Conservation (phyloP, 2,113 vertebrate species). For the Epinephelus cyanopodus region DNA sequence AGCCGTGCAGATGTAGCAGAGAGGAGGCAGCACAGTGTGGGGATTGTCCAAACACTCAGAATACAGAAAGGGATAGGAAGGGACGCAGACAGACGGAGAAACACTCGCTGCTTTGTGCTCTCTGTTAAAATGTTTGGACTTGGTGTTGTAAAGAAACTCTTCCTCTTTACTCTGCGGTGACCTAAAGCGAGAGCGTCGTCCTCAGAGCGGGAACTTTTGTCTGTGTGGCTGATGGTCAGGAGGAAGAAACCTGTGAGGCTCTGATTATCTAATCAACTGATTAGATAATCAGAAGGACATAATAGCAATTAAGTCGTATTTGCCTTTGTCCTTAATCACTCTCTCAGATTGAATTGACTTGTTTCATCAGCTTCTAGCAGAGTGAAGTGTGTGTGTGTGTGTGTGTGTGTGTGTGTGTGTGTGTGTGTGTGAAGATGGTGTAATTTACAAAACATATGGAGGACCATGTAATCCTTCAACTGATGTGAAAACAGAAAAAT, state of each 20-base stretch:
- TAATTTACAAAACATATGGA: slow-evolving; percentile 58
- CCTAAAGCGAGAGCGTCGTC: slow-evolving; percentile 15
- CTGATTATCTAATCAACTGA: slow-evolving; percentile 72
- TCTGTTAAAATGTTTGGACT: slow-evolving; percentile 11
- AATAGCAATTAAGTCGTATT: slow-evolving; percentile 55
- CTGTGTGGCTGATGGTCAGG: slow-evolving; percentile 25
- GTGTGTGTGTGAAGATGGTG: slow-evolving; percentile 24
- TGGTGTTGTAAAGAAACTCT: slow-evolving; percentile 28
- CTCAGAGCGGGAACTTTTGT: slow-evolving; percentile 23
- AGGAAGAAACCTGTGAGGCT: slow-evolving; percentile 36
- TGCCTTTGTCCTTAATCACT: slow-evolving; percentile 56
- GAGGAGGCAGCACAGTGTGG: slow-evolving; percentile 34
- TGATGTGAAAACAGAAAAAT: slow-evolving; percentile 49
- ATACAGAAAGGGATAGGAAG: slow-evolving; percentile 63
- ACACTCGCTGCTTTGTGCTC: slow-evolving; percentile 60
- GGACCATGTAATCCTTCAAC: slow-evolving; percentile 29
- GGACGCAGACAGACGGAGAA: slow-evolving; percentile 23
- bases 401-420: slow-evolving; percentile 8
- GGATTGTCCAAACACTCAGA: slow-evolving; percentile 55
- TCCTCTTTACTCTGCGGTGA: slow-evolving; percentile 15
- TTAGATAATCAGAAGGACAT: slow-evolving; percentile 63
- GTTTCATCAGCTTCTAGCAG: slow-evolving; percentile 62
- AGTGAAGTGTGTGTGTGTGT: slow-evolving; percentile 17
- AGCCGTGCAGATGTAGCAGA: slow-evolving; percentile 60
- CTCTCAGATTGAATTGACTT: slow-evolving; percentile 55